Conservation (phyloP, 2,797 vertebrate genomes). For the Todus mexicanus region DNA sequence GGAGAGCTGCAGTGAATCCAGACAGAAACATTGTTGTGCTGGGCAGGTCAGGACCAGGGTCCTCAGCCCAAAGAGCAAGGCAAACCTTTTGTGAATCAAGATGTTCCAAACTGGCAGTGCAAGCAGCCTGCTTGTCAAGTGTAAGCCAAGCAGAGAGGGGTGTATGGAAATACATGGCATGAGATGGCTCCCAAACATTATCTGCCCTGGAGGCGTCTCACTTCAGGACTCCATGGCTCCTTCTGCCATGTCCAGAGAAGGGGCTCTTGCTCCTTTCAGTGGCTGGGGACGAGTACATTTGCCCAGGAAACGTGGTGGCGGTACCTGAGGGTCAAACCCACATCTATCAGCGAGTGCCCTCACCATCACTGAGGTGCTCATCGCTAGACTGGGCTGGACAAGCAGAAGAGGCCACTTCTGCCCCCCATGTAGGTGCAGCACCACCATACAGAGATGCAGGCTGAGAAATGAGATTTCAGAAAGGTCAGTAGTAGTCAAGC, state of each 20-base stretch:
- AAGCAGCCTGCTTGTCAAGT: neutral
- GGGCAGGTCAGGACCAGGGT: neutral
- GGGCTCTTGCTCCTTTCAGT: neutral
- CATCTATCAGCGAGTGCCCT: fast-evolving
- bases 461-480: neutral
- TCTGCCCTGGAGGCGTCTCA: neutral
- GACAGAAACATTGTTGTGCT: neutral
- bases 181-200: neutral
- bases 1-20: neutral
- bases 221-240: neutral
- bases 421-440: neutral
- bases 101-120: neutral
- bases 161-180: neutral
- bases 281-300: neutral
- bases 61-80: neutral
- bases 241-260: neutral
- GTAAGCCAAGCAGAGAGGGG: neutral
- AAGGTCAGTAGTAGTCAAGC: neutral
- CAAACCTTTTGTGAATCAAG: neutral
- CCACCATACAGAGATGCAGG: neutral
- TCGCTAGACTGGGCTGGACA: neutral
- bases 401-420: neutral
- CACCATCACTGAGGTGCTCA: too few relatives aligned
- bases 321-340: neutral
- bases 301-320: neutral